These are phyloP conservation scores for Spondyliosoma cantharus DNA, from an alignment of 2,797 vertebrate genomes.

Conservation along the genomic window DNA sequence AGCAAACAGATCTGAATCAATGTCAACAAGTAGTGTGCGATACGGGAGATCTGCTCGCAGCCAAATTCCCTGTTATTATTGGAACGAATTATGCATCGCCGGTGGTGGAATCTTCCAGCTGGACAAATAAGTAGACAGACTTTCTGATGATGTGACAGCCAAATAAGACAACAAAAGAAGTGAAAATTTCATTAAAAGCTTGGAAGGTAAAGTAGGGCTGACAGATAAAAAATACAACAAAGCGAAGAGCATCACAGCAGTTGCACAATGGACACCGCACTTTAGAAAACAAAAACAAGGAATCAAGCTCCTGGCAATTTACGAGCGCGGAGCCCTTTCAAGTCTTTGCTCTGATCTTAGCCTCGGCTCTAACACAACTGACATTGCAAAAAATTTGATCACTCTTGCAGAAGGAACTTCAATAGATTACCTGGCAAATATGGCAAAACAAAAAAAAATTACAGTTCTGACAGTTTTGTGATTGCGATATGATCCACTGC, in stretches of 20 bases:
- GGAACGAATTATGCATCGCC: not conserved
- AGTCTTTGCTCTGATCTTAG: constrained; percentile 3
- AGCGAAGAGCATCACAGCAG: constrained; percentile 7
- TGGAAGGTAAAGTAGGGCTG: not conserved
- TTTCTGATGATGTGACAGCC: constrained; percentile 21
- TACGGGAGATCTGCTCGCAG: not conserved
- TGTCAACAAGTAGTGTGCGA: not conserved
- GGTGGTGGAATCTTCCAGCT: not conserved
- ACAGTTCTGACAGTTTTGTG: too few species aligned
- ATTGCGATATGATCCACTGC: too few species aligned
- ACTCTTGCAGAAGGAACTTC: not conserved
- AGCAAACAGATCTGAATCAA: not conserved
- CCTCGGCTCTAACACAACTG: not conserved
- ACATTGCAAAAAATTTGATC: not conserved
- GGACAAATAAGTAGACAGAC: constrained; percentile 10
- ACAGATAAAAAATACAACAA: constrained; percentile 20
- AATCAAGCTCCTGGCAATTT: constrained; percentile 16
- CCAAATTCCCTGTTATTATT: too few species aligned
- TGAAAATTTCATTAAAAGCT: not conserved
- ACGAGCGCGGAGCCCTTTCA: constrained; percentile 6
- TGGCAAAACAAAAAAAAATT: too few species aligned
- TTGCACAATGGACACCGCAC: not conserved
- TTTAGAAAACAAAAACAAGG: not conserved
- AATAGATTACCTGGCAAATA: constrained; percentile 8
- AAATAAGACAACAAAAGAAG: constrained; percentile 16